Evolutionary conservation across 30 jellyfish, hydroid and myxozoan genomes (phyloP).

Genomic region (Hydractinia echinata): DNA sequence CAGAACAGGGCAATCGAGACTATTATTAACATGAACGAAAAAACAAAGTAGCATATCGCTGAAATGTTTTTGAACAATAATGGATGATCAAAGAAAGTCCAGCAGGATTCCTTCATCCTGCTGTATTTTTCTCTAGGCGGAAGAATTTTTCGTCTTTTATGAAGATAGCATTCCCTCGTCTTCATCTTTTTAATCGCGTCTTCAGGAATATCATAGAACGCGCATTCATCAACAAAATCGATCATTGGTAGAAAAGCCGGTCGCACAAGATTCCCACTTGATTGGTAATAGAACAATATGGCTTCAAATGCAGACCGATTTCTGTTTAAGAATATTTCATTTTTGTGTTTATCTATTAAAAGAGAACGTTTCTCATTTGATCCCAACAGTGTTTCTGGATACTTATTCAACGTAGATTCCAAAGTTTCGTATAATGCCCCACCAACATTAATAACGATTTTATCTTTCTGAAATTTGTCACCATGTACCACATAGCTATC

Average conservation of each 20-base stretch:
- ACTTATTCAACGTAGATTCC: conserved; percentile 25
- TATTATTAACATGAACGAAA: conserved; percentile 1
- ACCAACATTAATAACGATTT: conserved; percentile 14
- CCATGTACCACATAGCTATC: neutral
- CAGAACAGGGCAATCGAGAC: conserved; percentile 18
- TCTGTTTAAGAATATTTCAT: neutral
- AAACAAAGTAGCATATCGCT: neutral
- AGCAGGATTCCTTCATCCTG: neutral
- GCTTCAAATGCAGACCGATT: conserved; percentile 45
- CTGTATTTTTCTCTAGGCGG: neutral
- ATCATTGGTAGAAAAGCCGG: conserved; percentile 21
- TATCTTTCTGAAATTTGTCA: neutral
- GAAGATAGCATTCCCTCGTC: neutral
- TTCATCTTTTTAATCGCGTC: conserved; percentile 27
- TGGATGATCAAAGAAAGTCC: conserved; percentile 19
- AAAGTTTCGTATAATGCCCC: conserved; percentile 31
- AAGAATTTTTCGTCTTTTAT: neutral
- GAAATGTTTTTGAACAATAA: neutral
- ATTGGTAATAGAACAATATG: conserved; percentile 31
- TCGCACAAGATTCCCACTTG: conserved; percentile 21
- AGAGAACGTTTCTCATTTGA: conserved; percentile 4
- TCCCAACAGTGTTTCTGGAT: conserved; percentile 38
- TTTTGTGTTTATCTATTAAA: neutral
- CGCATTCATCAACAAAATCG: conserved; percentile 37
- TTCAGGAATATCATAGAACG: conserved; percentile 17